Evolutionary conservation across 2,797 vertebrate genomes (phyloP), one percentile per base, ranked within the genome.

Genomic region (Microtus californicus): DNA sequence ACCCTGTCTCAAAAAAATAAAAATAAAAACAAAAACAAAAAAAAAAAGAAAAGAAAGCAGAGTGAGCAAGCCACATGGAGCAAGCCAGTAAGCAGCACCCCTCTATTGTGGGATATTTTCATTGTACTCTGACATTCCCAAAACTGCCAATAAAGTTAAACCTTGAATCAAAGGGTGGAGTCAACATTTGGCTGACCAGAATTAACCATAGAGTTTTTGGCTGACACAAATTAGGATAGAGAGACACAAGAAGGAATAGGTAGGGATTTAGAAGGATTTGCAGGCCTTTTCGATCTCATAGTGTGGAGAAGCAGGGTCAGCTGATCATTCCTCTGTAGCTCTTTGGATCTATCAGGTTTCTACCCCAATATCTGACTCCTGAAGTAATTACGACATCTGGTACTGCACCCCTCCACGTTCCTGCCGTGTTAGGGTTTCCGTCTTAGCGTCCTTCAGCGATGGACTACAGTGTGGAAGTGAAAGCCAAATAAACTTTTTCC

Each of bases 11-110:
- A 19, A 56, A 56, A 56, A 56, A 19, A 56, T 0, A 56, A 56
- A 56, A 19, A 19, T 0, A 56, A 6, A 19, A 56, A 56, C 0
- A 19, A 19, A 56, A 19, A 54, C 1, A 15, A 6, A 19, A 56
- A 54, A 6, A 5, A 6, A 56, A 56, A 19, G 17, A 56, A 56
- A 56, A 56, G 54, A 19, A 19, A 56, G 54, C 15, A 19, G 17
- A 19, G 17, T 19, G 17, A 56, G 54, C 54, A 56, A 80, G n/a
- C 78, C 21, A 80, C 37, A n/a, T n/a, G 6, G 6, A 59, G 54
- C 6, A 59, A 61, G 56, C 37, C 80, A 61, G 25, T 29, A 61
- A 82, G 37, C 27, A 21, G 80, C 37, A 43, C 14, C 15, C 65
- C 65, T 69, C 65, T 69, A 15, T 8, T n/a, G 67, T 69, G 67